Base-by-base conservation (phyloP, 2,888 invertebrate species). In the Drosophila testacea region DNA sequence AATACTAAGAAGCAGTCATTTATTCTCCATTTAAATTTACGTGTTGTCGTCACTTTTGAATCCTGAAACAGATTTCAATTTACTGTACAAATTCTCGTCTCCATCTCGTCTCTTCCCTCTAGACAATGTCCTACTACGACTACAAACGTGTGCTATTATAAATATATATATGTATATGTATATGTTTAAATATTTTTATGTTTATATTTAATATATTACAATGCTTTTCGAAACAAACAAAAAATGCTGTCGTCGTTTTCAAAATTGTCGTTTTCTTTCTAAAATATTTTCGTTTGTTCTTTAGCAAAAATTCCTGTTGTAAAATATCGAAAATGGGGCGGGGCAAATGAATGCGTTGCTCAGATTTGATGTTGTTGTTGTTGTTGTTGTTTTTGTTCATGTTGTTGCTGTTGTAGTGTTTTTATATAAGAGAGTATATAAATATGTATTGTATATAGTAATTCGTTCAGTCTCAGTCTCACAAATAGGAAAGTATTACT, bases 1-100 rank as follows among this genome's bases (percentile, higher is more conserved):
- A 82, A 81, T 65, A 88, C 91, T 91, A 92, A 90, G 89, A 92
- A 91, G 91, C 92, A 92, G 92, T 92, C 92, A 92, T 91, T 90
- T 92, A 88, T 92, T 92, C 92, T 92, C 92, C 92, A 86, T 86
- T 91, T 91, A 91, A 90, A 89, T 84, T 82, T 89, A 86, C 78
- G 82, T 81, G 72, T 77, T 86, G 88, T 86, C 88, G 85, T 81
- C 89, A 88, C 80, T 77, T 68, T 90, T 90, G 88, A 87, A 89
- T 89, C 85, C 88, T 89, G 82, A 84, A 83, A 88, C 89, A 82
- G 88, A 86, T 86, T 88, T 90, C 89, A 86, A 86, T 85, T 77
- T 77, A 73, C 89, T 87, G 80, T 90, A 87, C 87, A 87, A 86
- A 56, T 81, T 77, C 60, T 57, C 48, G 47, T 28, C 27, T n/a